Conservation (phyloP, 2,113 vertebrate genomes). For the Lepisosteus oculatus region DNA sequence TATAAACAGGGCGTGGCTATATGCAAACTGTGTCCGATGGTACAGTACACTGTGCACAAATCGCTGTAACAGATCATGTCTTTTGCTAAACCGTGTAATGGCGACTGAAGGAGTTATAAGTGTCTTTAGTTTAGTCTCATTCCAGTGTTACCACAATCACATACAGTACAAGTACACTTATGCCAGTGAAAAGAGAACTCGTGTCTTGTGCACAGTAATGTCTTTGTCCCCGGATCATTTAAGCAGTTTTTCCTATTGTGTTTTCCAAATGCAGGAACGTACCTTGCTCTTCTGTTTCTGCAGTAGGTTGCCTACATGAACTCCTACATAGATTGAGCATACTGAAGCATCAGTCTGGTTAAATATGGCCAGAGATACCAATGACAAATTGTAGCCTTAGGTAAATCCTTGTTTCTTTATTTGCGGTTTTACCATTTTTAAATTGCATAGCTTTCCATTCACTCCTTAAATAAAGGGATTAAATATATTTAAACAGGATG, state of each 20-base stretch:
- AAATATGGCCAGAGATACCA: not conserved
- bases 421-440: not conserved
- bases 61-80: too few relatives aligned
- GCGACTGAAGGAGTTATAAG: too few relatives aligned
- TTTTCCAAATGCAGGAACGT: not conserved
- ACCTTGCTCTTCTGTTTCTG: not conserved
- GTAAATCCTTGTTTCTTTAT: conserved; percentile 2
- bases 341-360: conserved; percentile 4
- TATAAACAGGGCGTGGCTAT: too few relatives aligned
- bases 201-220: too few relatives aligned
- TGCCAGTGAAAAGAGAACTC: too few relatives aligned
- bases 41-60: too few relatives aligned
- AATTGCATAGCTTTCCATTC: not conserved
- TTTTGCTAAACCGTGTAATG: too few relatives aligned
- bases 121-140: too few relatives aligned
- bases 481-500: not conserved
- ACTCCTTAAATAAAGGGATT: not conserved
- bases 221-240: too few relatives aligned
- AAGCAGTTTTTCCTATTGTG: not conserved
- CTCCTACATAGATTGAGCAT: conserved; percentile 12
- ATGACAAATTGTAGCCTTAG: conserved; percentile 7
- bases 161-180: too few relatives aligned
- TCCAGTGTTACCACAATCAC: too few relatives aligned
- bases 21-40: too few relatives aligned
- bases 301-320: not conserved